Conservation (phyloP, 2,113 vertebrate species). For the Kobus ellipsiprymnus region DNA sequence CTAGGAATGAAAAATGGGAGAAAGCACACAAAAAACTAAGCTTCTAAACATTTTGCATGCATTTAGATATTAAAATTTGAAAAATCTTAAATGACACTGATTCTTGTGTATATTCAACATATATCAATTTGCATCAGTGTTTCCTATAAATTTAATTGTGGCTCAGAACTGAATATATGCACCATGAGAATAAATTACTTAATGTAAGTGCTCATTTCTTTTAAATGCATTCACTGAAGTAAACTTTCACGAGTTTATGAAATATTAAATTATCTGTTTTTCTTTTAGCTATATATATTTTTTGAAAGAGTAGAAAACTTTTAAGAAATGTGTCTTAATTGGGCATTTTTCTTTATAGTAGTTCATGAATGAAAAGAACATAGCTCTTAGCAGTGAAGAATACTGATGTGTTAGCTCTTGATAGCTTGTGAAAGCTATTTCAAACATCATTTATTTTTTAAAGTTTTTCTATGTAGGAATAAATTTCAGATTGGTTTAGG, state of each 20-base stretch:
- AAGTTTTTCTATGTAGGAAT: neutral
- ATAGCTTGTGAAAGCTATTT: slow-evolving; percentile 19
- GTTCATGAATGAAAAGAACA: neutral
- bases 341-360: neutral
- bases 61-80: neutral
- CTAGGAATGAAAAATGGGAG: neutral
- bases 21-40: neutral
- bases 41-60: neutral
- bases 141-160: neutral
- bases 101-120: neutral
- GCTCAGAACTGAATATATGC: neutral
- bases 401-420: neutral
- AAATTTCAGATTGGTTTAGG: neutral
- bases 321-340: neutral
- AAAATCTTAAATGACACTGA: neutral
- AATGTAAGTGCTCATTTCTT: slow-evolving; percentile 45
- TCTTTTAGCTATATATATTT: neutral
- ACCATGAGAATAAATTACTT: neutral
- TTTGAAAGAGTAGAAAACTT: neutral
- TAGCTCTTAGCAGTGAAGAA: neutral
- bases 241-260: neutral
- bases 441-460: neutral
- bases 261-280: neutral
- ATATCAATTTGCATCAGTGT: neutral
- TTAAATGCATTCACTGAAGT: neutral